These are phyloP conservation scores for Graphium colonna DNA, from an alignment of 2,888 invertebrate species.

Conservation along the genomic window DNA sequence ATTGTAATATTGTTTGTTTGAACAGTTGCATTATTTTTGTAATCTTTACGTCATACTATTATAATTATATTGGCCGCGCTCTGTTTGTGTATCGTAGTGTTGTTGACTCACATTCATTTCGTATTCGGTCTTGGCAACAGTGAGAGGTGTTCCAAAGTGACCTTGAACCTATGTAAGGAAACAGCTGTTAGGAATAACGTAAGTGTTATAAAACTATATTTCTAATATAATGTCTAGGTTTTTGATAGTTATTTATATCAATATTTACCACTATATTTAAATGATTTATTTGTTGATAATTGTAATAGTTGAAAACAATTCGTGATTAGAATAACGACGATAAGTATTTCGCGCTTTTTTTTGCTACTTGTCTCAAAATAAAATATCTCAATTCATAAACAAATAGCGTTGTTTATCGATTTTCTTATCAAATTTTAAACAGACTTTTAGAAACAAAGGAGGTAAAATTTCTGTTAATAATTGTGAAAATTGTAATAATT, in stretches of 20 bases:
- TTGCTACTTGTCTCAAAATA: neutral
- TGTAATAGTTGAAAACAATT: slow-evolving; percentile 4
- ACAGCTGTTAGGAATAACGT: slow-evolving; percentile 58
- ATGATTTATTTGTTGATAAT: slow-evolving; percentile 15
- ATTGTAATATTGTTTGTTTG: slow-evolving; percentile 38
- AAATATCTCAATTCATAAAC: neutral
- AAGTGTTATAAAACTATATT: slow-evolving; percentile 37
- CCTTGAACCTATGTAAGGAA: slow-evolving; percentile 51
- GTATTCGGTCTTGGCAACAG: slow-evolving; percentile 51
- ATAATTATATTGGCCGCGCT: slow-evolving; percentile 65
- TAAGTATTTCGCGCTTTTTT: neutral
- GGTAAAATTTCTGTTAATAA: too few species aligned
- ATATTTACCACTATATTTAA: neutral
- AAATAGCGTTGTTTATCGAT: neutral
- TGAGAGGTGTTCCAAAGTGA: slow-evolving; percentile 38
- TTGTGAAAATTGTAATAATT: too few species aligned
- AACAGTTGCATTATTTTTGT: slow-evolving; percentile 55
- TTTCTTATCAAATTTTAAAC: too few species aligned
- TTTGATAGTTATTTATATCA: slow-evolving; percentile 15
- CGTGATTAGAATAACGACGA: too few species aligned
- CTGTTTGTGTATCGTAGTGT: slow-evolving; percentile 48
- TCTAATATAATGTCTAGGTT: slow-evolving; percentile 8
- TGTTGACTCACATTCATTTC: slow-evolving; percentile 58
- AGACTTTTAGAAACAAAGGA: too few species aligned
- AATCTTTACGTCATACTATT: slow-evolving; percentile 57